Percentiles rank a stretch among this genome's conserved stretches.
These are phyloP conservation scores for Aporrectodea caliginosa DNA, from an alignment of 1,140 invertebrate species.

Conservation along the genomic window DNA sequence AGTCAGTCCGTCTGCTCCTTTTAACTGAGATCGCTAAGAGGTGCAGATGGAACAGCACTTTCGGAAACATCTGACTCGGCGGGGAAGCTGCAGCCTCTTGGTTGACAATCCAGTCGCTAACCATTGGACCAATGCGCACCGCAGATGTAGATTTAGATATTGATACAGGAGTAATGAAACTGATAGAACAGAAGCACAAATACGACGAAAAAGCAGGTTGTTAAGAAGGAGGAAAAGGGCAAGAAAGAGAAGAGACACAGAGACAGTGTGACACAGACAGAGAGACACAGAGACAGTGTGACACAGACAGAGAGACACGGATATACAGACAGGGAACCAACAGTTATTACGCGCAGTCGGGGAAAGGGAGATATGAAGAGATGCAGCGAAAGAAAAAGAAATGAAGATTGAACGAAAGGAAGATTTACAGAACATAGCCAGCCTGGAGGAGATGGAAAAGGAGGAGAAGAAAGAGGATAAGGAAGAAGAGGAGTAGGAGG, in stretches of 20 bases:
- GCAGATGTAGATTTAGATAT: too few relatives aligned
- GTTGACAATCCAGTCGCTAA: background rate
- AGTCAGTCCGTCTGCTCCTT: too few relatives aligned
- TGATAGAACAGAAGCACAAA: too few relatives aligned
- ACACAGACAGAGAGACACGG: background rate
- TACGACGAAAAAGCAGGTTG: too few relatives aligned
- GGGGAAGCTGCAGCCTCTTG: background rate
- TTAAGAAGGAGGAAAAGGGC: too few relatives aligned
- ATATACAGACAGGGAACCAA: background rate
- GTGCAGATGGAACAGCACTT: constrained; percentile 7
- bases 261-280: too few relatives aligned
- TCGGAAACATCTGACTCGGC: background rate
- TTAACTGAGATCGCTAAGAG: too few relatives aligned
- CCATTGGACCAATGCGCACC: background rate
- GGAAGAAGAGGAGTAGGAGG: too few relatives aligned
- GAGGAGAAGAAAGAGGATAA: constrained; percentile 3
- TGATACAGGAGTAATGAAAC: too few relatives aligned
- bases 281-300: too few relatives aligned
- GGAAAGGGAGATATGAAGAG: too few relatives aligned
- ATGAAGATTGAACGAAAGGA: constrained; percentile 17
- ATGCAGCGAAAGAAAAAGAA: constrained; percentile 7
- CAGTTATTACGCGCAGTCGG: background rate
- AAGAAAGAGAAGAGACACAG: too few relatives aligned
- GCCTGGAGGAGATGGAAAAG: constrained; percentile 13
- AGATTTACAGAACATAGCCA: constrained; percentile 11